Conservation (phyloP, 2,113 vertebrate genomes). For the Suricata suricatta region DNA sequence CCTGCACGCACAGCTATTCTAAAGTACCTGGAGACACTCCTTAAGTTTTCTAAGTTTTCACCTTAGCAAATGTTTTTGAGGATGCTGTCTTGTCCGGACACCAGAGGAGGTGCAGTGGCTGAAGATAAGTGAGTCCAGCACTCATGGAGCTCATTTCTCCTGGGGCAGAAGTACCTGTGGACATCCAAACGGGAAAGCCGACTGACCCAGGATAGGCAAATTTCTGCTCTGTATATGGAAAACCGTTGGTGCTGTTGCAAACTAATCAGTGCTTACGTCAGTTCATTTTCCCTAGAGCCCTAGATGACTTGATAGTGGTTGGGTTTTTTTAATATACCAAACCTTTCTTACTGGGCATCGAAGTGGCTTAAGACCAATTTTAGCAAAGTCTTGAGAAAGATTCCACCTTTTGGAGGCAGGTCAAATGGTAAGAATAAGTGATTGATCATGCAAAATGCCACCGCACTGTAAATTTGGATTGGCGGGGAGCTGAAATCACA, state of each 20-base stretch:
- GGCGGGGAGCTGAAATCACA: not conserved
- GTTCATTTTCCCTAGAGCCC: not conserved
- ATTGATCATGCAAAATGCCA: not conserved
- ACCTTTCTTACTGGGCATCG: not conserved
- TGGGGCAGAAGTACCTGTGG: not conserved
- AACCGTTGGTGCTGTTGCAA: not conserved
- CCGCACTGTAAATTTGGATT: not conserved
- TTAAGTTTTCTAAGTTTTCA: not conserved
- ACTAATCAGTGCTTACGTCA: not conserved
- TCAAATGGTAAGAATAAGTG: not conserved
- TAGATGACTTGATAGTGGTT: not conserved
- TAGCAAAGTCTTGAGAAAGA: constrained; percentile 39
- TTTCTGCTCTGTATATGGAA: not conserved
- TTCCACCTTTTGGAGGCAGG: not conserved
- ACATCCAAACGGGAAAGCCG: not conserved
- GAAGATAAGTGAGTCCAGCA: not conserved
- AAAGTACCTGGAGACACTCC: not conserved
- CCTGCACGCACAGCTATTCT: not conserved
- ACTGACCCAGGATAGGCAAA: not conserved
- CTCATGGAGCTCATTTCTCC: not conserved
- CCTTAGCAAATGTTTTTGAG: not conserved
- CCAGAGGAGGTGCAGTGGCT: not conserved
- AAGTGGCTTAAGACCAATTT: not conserved
- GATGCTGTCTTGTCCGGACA: not conserved
- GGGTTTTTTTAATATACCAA: not conserved